Evolutionary conservation across 1,140 invertebrate species (phyloP).

Genomic region (Cotesia glomerata): DNA sequence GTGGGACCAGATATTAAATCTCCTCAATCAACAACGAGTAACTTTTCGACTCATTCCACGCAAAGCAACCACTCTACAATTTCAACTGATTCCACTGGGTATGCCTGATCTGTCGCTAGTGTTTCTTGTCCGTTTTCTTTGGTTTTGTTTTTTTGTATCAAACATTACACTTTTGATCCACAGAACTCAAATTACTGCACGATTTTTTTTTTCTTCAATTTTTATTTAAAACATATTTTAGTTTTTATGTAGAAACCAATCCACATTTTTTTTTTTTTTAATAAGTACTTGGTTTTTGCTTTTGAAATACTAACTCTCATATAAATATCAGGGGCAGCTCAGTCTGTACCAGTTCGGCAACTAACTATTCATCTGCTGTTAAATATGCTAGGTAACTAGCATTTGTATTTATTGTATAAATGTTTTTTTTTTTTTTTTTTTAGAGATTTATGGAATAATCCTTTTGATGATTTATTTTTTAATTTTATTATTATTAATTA

Average conservation of each 20-base stretch:
- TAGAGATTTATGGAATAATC: neutral
- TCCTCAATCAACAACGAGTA: slow-evolving; percentile 61
- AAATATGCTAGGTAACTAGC: slow-evolving; percentile 58
- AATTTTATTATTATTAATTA: too few species aligned
- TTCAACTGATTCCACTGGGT: slow-evolving; percentile 64
- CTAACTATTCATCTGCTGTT: slow-evolving; percentile 60
- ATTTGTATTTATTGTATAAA: neutral
- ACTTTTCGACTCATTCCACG: slow-evolving; percentile 61
- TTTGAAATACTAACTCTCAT: neutral
- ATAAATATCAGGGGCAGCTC: slow-evolving; percentile 55
- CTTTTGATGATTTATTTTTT: neutral
- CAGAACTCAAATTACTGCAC: neutral
- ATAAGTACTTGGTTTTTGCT: neutral
- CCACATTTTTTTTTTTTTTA: neutral
- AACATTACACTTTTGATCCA: neutral
- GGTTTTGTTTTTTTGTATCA: slow-evolving; percentile 14
- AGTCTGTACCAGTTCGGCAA: slow-evolving; percentile 57
- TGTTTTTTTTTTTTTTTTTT: slow-evolving; percentile 29
- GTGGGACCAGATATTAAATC: slow-evolving; percentile 62
- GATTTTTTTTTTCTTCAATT: slow-evolving; percentile 15
- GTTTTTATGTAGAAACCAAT: neutral
- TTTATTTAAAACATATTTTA: neutral
- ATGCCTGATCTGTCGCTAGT: slow-evolving; percentile 46
- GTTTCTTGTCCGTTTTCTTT: slow-evolving; percentile 3
- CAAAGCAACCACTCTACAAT: slow-evolving; percentile 63